Conservation (phyloP, 2,797 vertebrate genomes). For the Sarcoramphus papa region DNA sequence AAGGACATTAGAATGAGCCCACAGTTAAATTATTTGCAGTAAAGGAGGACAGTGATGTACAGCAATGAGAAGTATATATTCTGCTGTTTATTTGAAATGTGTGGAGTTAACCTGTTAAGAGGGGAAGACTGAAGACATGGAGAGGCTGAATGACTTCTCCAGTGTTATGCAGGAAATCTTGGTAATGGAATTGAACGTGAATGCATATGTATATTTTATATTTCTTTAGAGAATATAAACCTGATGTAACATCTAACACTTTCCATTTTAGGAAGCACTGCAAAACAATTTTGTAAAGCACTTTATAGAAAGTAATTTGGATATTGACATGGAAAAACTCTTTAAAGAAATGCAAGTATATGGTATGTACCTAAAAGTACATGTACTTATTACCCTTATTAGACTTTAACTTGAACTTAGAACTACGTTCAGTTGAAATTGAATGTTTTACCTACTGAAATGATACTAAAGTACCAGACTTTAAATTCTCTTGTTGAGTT, state of each 20-base stretch:
- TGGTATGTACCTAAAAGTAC: constrained; percentile 39
- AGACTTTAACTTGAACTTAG: neutral
- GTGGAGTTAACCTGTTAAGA: neutral
- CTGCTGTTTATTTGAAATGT: neutral
- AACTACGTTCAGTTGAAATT: neutral
- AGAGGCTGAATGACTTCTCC: neutral
- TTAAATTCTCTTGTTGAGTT: neutral
- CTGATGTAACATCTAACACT: neutral
- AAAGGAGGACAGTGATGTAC: neutral
- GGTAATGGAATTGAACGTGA: neutral
- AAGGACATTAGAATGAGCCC: neutral
- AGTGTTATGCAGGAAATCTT: neutral
- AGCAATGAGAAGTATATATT: neutral
- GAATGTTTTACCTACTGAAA: neutral
- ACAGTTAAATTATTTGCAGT: neutral
- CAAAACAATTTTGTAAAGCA: constrained; percentile 65
- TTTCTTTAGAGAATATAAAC: neutral
- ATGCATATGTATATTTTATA: neutral
- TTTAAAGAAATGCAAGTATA: constrained; percentile 55
- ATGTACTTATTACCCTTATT: neutral
- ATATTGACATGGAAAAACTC: constrained; percentile 53
- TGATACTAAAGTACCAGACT: neutral
- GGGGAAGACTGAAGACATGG: neutral
- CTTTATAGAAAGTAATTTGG: constrained; percentile 68
- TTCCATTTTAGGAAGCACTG: constrained; percentile 65